Percentiles rank a stretch among this genome's conserved stretches.
phyloP scores from a whole-genome alignment of 2,888 invertebrate genomes.

The Aspidiotus rigidus region DNA sequence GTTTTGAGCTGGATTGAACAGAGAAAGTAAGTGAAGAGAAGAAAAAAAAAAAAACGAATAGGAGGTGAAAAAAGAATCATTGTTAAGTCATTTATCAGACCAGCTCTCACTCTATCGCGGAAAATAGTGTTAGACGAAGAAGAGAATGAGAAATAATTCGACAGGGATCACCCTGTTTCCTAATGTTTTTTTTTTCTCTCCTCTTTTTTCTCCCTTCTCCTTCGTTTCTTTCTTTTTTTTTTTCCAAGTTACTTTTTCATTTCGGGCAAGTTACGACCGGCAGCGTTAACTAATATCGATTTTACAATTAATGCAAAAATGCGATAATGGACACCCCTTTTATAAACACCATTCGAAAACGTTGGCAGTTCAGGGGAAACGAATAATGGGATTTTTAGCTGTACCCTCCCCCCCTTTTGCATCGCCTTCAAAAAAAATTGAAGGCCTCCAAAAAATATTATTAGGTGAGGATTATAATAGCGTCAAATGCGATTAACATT shows the following conservation, averaged over 20 bases:
- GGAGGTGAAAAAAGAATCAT: slow-evolving; percentile 29
- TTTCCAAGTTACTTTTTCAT: background rate
- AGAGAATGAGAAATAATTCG: slow-evolving; percentile 20
- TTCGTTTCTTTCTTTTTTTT: background rate
- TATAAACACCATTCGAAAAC: slow-evolving; percentile 30
- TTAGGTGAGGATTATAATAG: slow-evolving; percentile 33
- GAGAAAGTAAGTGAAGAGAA: background rate
- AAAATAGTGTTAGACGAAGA: slow-evolving; percentile 6
- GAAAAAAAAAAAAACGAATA: slow-evolving; percentile 12
- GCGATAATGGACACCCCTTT: slow-evolving; percentile 40
- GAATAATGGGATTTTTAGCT: slow-evolving; percentile 31
- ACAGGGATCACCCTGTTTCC: slow-evolving; percentile 21
- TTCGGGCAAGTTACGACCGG: slow-evolving; percentile 7
- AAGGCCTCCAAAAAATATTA: slow-evolving; percentile 32
- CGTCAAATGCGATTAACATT: slow-evolving; percentile 34
- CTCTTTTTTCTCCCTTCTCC: slow-evolving; percentile 5
- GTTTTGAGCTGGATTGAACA: background rate
- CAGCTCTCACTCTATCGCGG: background rate
- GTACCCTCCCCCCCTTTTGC: slow-evolving; percentile 6
- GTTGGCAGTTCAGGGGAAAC: slow-evolving; percentile 19
- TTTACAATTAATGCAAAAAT: slow-evolving; percentile 42
- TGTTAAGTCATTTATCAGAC: slow-evolving; percentile 30
- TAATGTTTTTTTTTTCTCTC: slow-evolving; percentile 12
- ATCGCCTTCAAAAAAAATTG: slow-evolving; percentile 6
- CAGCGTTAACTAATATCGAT: slow-evolving; percentile 39